These are phyloP conservation scores for Drosophila setifemur DNA, from an alignment of 1,140 invertebrate genomes.

Conservation along the genomic window DNA sequence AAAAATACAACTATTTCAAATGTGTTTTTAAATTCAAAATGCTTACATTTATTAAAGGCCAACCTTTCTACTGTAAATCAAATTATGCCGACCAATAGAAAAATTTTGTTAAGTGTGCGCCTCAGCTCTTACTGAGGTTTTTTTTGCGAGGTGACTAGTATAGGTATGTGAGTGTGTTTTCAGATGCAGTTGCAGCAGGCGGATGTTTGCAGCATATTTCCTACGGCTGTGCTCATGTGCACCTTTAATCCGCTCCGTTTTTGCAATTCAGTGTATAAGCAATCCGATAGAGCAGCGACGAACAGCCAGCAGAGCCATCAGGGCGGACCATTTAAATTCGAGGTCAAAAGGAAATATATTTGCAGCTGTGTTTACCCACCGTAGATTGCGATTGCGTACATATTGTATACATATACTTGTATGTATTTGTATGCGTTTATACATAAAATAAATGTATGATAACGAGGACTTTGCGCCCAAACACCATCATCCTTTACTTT, in stretches of 20 bases:
- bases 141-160: background rate
- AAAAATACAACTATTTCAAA: too few species aligned
- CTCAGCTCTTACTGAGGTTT: conserved; percentile 24
- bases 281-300: conserved; percentile 53
- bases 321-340: conserved; percentile 75
- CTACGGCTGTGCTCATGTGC: conserved; percentile 76
- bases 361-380: conserved; percentile 71
- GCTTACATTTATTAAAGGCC: too few species aligned
- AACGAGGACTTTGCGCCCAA: background rate
- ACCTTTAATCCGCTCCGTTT: conserved; percentile 77
- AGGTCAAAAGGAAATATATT: conserved; percentile 72
- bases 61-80: too few species aligned
- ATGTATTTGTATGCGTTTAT: conserved; percentile 10
- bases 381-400: conserved; percentile 58
- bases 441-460: conserved; percentile 4
- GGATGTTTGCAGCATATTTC: conserved; percentile 81
- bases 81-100: background rate
- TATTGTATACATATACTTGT: conserved; percentile 2
- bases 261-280: conserved; percentile 51
- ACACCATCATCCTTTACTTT: background rate
- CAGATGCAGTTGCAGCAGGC: conserved; percentile 81
- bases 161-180: conserved; percentile 57
- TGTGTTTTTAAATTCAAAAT: too few species aligned
- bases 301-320: conserved; percentile 44
- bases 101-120: conserved; percentile 16